Conservation (phyloP, 1,140 invertebrate species). For the Bombus sibiricus region DNA sequence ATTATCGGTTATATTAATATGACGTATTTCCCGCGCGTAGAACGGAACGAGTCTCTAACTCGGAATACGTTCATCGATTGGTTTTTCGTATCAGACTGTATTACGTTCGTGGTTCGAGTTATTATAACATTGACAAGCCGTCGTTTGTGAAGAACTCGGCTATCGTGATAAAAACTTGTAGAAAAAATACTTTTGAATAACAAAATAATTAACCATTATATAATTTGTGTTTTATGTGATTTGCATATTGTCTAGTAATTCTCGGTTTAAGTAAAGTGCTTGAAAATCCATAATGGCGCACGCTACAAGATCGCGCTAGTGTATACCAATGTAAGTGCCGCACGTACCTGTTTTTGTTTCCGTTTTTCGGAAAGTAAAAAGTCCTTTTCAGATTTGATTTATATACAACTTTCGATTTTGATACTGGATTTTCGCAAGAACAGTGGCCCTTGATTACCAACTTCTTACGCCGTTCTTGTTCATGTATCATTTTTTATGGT, state of each 20-base stretch:
- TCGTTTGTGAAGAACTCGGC: not conserved
- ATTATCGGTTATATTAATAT: not conserved
- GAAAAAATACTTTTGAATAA: not conserved
- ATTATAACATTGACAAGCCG: not conserved
- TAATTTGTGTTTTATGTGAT: not conserved
- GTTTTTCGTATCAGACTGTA: conserved; percentile 26
- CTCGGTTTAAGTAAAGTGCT: conserved; percentile 12
- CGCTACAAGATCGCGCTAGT: conserved; percentile 33
- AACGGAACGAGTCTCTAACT: conserved; percentile 3
- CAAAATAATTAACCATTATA: not conserved
- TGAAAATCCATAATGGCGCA: conserved; percentile 60
- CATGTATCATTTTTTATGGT: conserved; percentile 45
- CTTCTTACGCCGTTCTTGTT: not conserved
- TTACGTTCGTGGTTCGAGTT: conserved; percentile 19
- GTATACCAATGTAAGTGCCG: conserved; percentile 13
- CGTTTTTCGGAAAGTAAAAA: not conserved
- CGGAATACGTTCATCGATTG: conserved; percentile 44
- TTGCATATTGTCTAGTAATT: not conserved
- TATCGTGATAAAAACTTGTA: not conserved
- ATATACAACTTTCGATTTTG: not conserved
- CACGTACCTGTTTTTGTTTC: conserved; percentile 4
- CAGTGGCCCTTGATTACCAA: not conserved
- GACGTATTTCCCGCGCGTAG: conserved; percentile 48
- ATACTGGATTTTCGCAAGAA: not conserved
- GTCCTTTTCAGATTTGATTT: not conserved